phyloP scores from a whole-genome alignment of 2,797 vertebrate species.

The Sarcoramphus papa region DNA sequence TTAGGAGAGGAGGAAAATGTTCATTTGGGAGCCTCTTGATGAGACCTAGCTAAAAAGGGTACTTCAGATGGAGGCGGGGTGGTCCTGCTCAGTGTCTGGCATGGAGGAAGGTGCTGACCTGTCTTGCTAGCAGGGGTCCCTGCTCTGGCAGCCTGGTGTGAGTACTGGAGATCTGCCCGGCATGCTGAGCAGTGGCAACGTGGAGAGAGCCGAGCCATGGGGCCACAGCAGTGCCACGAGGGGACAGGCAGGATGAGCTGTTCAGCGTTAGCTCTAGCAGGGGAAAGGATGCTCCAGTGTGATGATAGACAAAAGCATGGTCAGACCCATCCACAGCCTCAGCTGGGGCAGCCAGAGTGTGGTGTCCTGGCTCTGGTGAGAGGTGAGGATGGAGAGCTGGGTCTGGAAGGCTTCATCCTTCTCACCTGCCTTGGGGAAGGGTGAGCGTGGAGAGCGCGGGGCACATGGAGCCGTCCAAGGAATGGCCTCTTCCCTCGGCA shows the following conservation, averaged over 20 bases:
- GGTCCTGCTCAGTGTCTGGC: background rate
- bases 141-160: background rate
- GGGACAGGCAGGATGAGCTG: background rate
- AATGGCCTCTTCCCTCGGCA: fast-evolving
- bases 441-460: fast-evolving
- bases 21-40: background rate
- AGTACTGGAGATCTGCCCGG: background rate
- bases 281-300: background rate
- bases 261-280: background rate
- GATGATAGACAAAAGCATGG: background rate
- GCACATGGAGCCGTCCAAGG: background rate
- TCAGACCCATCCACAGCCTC: background rate
- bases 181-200: fast-evolving
- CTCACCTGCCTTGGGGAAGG: background rate
- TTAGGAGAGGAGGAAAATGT: background rate
- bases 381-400: background rate
- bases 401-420: background rate
- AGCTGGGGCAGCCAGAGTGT: background rate
- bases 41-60: background rate
- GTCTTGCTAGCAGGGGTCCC: background rate
- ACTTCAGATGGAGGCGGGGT: background rate
- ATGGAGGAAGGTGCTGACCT: background rate
- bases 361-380: background rate
- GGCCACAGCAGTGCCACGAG: background rate
- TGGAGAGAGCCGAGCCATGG: background rate